Evolutionary conservation across 2,113 vertebrate genomes (phyloP), one percentile per base, ranked within the genome.

Genomic region (Anser brachyrhynchus): DNA sequence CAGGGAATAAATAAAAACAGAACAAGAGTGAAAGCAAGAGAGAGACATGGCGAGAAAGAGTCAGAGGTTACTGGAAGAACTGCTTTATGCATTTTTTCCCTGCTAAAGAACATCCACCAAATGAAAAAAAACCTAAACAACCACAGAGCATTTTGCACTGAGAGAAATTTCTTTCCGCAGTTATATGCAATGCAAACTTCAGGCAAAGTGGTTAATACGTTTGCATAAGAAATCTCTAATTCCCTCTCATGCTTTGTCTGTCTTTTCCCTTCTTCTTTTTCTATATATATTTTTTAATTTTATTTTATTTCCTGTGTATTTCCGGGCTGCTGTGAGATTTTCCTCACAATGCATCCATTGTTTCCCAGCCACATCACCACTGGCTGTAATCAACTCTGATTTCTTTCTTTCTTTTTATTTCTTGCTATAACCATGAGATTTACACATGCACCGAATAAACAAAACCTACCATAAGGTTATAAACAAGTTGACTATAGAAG

Each of bases 1-100:
- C 97, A 98, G 98, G 97, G 96, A 95, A 98, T 93, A 95, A 97
- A 97, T 97, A 98, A 98, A 97, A 97, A 97, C 93, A 97, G 97
- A 97, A 94, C 95, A 94, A 96, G 96, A 96, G 93, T 92, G 93
- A 93, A 96, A 95, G 94, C 80, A 77, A 85, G 84, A 64, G 80
- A 95, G 91, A 96, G 95, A 95, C 70, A 92, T 96, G 96, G 95
- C 49, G 9, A 97, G 94, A 95, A 89, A 54, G 58, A 90, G 95
- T 97, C 96, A 97, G 95, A 95, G 95, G 97, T 98, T 98, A 98
- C 96, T 97, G 93, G 96, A 96, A 93, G 66, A 93, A 93, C 80
- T 75, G 57, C 82, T 87, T 91, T 70, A 93, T 96, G 84, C 72
- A 84, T 92, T 94, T 94, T 93, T 91, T 65, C 54, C 22, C 52